Evolutionary conservation across 2,797 vertebrate species (phyloP), one percentile per base, ranked within the genome.

Genomic region (Rhincodon typus): DNA sequence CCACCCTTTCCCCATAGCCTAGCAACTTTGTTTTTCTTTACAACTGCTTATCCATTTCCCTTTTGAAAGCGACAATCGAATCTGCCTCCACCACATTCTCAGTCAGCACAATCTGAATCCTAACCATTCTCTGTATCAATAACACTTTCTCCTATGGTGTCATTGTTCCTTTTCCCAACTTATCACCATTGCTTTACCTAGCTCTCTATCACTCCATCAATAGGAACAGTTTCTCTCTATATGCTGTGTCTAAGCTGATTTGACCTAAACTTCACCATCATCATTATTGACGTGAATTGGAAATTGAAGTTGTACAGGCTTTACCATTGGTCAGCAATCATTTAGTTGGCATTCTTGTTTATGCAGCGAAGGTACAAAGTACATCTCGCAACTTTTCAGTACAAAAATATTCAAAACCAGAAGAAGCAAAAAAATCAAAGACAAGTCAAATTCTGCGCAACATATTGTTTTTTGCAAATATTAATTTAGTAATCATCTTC

Each of bases 401-500:
- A 72, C 23, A 94, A 72, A 42, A 46, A 90, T 34, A 17, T 62
- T 90, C 30, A 34, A 90, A 27, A 62, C 12, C 7, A 90, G 19
- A 69, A 94, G 67, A 94, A 70, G 25, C 13, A 91, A 91, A 53
- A 30, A 91, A 91, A 91, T 19, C 57, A 91, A 91, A n/a, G 23
- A 21, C 13, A 12, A 57, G 57, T 2, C 12, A 57, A 57, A 34
- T 30, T 53, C 50, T 34, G 82, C 4, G 19, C 87, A 90, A 34
- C 53, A 50, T 25, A 84, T 46, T 6, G 3, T 57, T 57, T 53
- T 57, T 90, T 90, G 27, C 87, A 62, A 0, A 17, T n/a, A 17
- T 1, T 17, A 4, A 19, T 62, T 90, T 57, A 53, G 30, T 94
- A 30, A 94, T 94, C 21, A 72, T 72, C 38, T 30, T 94, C 13